phyloP scores from a whole-genome alignment of 2,888 invertebrate genomes.

The Trypoxylon attenuatum region DNA sequence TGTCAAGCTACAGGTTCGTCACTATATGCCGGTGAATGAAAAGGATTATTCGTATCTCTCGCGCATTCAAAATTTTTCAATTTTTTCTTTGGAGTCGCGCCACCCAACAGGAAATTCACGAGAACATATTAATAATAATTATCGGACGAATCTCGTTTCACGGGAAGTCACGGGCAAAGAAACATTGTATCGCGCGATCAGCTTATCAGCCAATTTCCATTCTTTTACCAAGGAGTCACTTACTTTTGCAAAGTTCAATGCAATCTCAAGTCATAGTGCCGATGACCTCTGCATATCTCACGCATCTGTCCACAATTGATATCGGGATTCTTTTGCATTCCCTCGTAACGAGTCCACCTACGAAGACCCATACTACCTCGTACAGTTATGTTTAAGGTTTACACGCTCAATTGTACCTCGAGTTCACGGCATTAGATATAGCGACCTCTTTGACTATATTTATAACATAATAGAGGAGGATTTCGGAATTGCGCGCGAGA shows the following conservation, averaged over 20 bases:
- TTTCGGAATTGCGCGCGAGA: too few relatives aligned
- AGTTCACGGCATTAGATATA: too few relatives aligned
- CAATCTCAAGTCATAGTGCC: constrained; percentile 30
- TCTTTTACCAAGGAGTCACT: neutral
- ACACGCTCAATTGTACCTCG: too few relatives aligned
- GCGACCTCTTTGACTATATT: too few relatives aligned
- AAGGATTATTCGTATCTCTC: constrained; percentile 10
- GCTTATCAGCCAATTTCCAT: neutral
- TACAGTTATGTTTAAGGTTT: too few relatives aligned
- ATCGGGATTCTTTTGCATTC: too few relatives aligned
- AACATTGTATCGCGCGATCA: neutral
- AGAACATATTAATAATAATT: too few relatives aligned
- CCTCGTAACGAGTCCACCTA: too few relatives aligned
- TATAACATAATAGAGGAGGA: too few relatives aligned
- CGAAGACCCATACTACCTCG: too few relatives aligned
- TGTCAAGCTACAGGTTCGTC: constrained; percentile 18
- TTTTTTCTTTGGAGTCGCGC: neutral
- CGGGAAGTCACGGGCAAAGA: neutral
- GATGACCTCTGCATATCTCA: constrained; percentile 29
- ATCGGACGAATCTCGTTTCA: neutral
- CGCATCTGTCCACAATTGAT: neutral
- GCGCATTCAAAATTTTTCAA: constrained; percentile 6
- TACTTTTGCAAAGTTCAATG: constrained; percentile 35
- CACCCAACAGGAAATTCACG: too few relatives aligned
- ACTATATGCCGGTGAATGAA: constrained; percentile 3